Percentiles rank a stretch among this genome's conserved stretches.
Conservation (phyloP, 2,888 invertebrate genomes). For the Macrophya annulata region DNA sequence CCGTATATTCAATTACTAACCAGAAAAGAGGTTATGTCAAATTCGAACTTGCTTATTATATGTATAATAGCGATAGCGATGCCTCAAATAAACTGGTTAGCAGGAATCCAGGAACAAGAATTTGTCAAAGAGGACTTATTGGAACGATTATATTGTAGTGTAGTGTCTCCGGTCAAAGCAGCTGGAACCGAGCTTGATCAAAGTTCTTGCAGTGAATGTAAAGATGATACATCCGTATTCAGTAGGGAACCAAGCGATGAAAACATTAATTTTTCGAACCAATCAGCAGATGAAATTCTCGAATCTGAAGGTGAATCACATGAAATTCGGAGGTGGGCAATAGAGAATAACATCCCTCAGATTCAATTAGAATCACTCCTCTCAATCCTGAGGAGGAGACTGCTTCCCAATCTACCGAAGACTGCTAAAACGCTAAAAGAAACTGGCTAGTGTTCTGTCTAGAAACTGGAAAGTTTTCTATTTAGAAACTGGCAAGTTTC, state of each 20-base stretch:
- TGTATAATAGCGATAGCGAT: background rate
- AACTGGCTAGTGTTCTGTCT: too few species aligned
- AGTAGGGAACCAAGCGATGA: background rate
- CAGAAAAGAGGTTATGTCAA: too few species aligned
- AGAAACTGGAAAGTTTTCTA: too few species aligned
- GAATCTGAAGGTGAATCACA: background rate
- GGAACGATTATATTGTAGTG: background rate
- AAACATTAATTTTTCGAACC: background rate
- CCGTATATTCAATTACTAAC: background rate
- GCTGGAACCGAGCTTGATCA: background rate
- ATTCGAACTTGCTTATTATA: too few species aligned
- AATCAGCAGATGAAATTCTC: background rate
- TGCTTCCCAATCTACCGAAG: slow-evolving; percentile 7
- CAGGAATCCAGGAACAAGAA: background rate
- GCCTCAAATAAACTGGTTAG: background rate
- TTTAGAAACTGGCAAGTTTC: too few species aligned
- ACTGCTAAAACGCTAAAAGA: background rate
- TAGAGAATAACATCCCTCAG: background rate
- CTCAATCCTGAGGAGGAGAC: background rate
- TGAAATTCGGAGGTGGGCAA: background rate
- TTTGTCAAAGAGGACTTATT: background rate
- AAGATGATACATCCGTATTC: background rate
- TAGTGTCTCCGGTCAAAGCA: background rate
- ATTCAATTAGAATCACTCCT: background rate
- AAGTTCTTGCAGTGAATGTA: background rate